These are phyloP conservation scores for Acanthis flammea DNA, from an alignment of 2,797 vertebrate genomes.

Conservation along the genomic window DNA sequence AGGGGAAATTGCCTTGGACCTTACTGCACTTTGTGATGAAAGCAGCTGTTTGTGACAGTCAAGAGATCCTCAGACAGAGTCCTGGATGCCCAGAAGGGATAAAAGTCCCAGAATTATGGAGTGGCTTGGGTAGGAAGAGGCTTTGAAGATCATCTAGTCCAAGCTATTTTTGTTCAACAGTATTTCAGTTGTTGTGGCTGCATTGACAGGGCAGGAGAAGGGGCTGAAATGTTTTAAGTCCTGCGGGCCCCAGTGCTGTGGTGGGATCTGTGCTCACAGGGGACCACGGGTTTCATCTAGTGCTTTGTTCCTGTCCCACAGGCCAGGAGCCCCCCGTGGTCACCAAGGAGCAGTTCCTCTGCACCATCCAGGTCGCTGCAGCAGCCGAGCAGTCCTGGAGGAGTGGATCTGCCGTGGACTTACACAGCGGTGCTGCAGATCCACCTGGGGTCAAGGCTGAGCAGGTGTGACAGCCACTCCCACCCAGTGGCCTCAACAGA, in stretches of 20 bases:
- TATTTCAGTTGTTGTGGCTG: not conserved
- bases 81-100: not conserved
- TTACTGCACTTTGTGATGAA: not conserved
- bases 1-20: not conserved
- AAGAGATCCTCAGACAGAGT: not conserved
- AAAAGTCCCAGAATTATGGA: not conserved
- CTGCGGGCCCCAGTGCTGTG: rapidly evolving
- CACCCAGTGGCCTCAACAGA: not conserved
- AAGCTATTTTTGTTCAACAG: not conserved
- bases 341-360: slow-evolving; percentile 61
- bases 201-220: not conserved
- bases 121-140: not conserved
- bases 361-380: not conserved
- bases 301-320: not conserved
- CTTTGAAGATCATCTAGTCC: not conserved
- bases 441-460: not conserved
- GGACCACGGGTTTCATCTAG: rapidly evolving
- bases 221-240: not conserved
- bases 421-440: not conserved
- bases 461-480: not conserved
- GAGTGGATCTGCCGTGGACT: not conserved
- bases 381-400: slow-evolving; percentile 56
- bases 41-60: not conserved
- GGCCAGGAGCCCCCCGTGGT: slow-evolving; percentile 38
- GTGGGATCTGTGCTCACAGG: not conserved